Conservation (phyloP, 1,140 invertebrate genomes). For the Tribolium madens region DNA sequence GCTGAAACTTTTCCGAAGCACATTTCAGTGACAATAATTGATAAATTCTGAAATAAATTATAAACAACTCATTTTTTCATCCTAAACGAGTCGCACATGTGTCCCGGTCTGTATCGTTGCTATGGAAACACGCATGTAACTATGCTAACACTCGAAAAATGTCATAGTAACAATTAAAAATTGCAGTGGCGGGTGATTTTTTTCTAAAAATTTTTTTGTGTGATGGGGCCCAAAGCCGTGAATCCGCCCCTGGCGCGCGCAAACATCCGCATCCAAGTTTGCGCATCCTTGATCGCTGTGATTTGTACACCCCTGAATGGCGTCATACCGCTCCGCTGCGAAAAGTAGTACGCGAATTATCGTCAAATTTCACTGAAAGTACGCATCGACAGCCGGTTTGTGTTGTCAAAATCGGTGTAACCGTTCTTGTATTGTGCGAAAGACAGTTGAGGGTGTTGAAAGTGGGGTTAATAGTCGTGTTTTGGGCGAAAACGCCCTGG, state of each 20-base stretch:
- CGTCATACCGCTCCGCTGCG: constrained; percentile 30
- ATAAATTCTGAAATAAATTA: no score
- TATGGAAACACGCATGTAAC: no score
- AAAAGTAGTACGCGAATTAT: constrained; percentile 26
- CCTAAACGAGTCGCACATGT: no score
- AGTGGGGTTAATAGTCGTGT: constrained; percentile 27
- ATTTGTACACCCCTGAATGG: not conserved
- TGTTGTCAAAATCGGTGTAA: not conserved
- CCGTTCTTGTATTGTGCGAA: not conserved
- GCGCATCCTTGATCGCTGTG: not conserved
- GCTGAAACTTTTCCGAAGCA: no score
- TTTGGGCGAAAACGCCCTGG: not conserved
- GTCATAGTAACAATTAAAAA: no score
- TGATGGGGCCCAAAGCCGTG: not conserved
- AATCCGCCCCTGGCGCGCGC: not conserved
- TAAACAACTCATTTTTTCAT: no score
- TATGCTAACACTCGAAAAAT: no score
- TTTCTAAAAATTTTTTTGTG: no score
- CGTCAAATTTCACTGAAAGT: constrained; percentile 28
- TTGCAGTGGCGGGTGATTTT: no score
- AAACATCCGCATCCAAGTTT: not conserved
- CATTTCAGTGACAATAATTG: no score
- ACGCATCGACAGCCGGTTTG: constrained; percentile 33
- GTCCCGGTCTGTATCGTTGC: no score
- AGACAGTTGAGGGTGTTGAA: not conserved